Base-by-base conservation (phyloP, 2,113 vertebrate species). In the Mesembrinibis cayennensis region DNA sequence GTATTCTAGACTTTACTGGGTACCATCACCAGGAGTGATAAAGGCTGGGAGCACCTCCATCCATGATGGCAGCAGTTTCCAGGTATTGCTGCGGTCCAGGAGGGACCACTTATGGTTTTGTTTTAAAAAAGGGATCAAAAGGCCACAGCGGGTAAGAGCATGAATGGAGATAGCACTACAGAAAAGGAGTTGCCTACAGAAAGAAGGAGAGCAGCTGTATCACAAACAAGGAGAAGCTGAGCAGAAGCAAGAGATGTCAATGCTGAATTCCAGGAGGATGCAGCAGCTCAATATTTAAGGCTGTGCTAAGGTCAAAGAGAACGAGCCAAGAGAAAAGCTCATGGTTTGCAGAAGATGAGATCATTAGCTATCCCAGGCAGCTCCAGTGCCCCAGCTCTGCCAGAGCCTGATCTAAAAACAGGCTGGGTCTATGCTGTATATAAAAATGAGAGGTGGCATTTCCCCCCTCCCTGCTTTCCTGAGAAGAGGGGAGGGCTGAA, bases 301-400 rank as follows among this genome's bases (percentile, higher is more conserved):
- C 40, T 95, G 47, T 44, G 34, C 30, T 94, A 58, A 87, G 85
- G 87, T 88, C 74, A 91, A 88, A 93, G 67, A 91, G 71, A 96
- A 90, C 0, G 11, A 97, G 63, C 73, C 79, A 88, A 86, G 62
- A 95, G 38, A 83, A 97, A 77, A 81, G 55, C 67, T 97, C 78
- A 34, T 71, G 62, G 76, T 78, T 91, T 93, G 95, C 84, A 90
- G 82, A 63, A 91, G 82, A 94, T 94, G 93, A 95, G 74, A 92
- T 96, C 82, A 90, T 97, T 96, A 94, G 63, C 79, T 78, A 73
- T 80, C 91, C 82, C 42, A 94, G 47, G 91, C 93, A 93, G 74
- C 62, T 95, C 56, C 62, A 87, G 29, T 82, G 61, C 58, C 82
- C 62, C 80, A 71, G 66, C 78, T 95, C 82, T 93, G 82, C 67